A percentile compares a stretch with the other conserved stretches of the same genome.
Evolutionary conservation across 2,888 invertebrate genomes (phyloP).

Genomic region (Allolobophora icterica): DNA sequence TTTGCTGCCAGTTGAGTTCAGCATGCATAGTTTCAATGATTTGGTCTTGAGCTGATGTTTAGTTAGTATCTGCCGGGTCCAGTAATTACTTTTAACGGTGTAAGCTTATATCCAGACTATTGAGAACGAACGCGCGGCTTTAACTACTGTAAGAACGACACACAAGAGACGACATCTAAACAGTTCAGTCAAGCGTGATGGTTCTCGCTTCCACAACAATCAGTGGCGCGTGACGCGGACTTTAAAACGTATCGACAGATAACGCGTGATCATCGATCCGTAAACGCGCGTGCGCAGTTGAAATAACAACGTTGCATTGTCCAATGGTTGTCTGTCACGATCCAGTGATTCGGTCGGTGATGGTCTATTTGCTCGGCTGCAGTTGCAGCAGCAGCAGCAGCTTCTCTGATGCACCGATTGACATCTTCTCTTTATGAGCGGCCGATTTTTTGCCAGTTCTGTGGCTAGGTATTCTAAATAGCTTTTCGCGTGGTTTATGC

Average conservation of each 20-base stretch:
- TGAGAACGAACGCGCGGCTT: background rate
- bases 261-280: background rate
- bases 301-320: background rate
- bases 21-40: background rate
- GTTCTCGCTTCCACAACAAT: background rate
- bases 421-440: background rate
- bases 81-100: background rate
- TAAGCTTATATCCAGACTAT: background rate
- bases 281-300: background rate
- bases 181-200: no score
- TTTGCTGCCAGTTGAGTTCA: no score
- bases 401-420: background rate
- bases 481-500: background rate
- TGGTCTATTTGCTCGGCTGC: background rate
- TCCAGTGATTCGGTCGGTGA: background rate
- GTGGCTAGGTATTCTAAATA: background rate
- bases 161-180: background rate
- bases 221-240: background rate
- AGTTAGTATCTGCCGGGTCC: background rate
- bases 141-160: background rate
- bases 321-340: background rate
- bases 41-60: background rate
- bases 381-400: background rate
- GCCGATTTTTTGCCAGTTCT: background rate
- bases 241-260: conserved; percentile 11